Percentiles rank a stretch among this genome's conserved stretches.
phyloP scores from a whole-genome alignment of 92 coral and sea anemone genomes.

The Zoanthus sociatus region DNA sequence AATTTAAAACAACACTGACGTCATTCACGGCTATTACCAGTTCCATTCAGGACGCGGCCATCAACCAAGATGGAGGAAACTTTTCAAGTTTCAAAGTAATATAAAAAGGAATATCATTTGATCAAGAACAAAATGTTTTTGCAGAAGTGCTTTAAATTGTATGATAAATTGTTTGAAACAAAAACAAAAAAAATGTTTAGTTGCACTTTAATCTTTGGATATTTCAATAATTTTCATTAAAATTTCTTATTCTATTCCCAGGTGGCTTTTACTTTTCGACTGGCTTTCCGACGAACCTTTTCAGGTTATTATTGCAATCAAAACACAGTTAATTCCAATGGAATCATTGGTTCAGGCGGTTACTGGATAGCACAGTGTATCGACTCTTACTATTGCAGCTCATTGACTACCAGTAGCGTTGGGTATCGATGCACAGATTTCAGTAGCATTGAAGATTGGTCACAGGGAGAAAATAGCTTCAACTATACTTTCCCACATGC shows the following conservation, averaged over 20 bases:
- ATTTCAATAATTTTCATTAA: no score
- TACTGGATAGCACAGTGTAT: constrained; percentile 35
- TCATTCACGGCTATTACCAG: no score
- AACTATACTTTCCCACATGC: constrained; percentile 20
- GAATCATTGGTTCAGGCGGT: constrained; percentile 28
- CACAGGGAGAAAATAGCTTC: constrained; percentile 64
- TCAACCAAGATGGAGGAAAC: no score
- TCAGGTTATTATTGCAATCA: constrained; percentile 48
- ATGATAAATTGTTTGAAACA: no score
- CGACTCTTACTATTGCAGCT: not conserved
- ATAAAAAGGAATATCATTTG: no score
- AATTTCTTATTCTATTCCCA: not conserved
- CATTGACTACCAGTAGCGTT: not conserved
- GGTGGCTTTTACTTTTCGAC: constrained; percentile 53
- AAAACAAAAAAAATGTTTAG: no score
- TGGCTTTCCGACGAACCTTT: constrained; percentile 63
- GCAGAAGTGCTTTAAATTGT: no score
- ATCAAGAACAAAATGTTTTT: no score
- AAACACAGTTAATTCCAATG: constrained; percentile 9
- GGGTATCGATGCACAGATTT: constrained; percentile 60
- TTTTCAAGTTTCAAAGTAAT: no score
- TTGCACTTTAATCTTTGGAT: no score
- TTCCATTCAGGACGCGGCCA: no score
- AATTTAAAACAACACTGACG: no score
- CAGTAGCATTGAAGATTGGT: constrained; percentile 67